Conservation (phyloP, 1,140 invertebrate genomes). For the Tetraneura akinire region DNA sequence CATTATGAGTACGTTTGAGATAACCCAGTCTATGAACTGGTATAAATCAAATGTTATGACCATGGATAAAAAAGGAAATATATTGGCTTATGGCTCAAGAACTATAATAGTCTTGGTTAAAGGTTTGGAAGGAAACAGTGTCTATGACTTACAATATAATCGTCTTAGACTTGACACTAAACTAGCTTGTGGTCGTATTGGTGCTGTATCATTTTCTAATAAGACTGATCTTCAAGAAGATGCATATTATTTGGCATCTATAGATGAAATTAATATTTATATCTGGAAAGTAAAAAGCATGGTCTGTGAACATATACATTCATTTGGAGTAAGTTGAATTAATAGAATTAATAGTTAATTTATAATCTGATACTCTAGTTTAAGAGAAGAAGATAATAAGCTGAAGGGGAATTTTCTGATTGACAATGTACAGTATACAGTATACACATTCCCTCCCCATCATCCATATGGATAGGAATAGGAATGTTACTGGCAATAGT, state of each 20-base stretch:
- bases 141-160: conserved; percentile 36
- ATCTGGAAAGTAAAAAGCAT: conserved; percentile 35
- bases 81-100: conserved; percentile 37
- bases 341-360: too few relatives aligned
- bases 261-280: conserved; percentile 48
- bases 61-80: not conserved
- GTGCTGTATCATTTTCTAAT: conserved; percentile 38
- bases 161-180: conserved; percentile 31
- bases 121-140: conserved; percentile 24
- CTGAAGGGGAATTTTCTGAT: too few relatives aligned
- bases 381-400: too few relatives aligned
- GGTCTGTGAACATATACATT: conserved; percentile 43
- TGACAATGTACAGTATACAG: too few relatives aligned
- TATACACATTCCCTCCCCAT: too few relatives aligned
- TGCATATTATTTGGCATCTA: conserved; percentile 36
- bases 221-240: conserved; percentile 2
- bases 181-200: conserved; percentile 33
- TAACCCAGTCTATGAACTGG: conserved; percentile 39
- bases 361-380: too few relatives aligned
- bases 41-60: conserved; percentile 46
- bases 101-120: conserved; percentile 29
- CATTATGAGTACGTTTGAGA: conserved; percentile 36
- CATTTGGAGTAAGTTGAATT: conserved; percentile 38
- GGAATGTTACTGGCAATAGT: too few relatives aligned
- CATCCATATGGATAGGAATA: too few relatives aligned